A percentile compares a stretch with the other conserved stretches of the same genome.
Evolutionary conservation across 2,888 invertebrate genomes (phyloP).

Genomic region (Caenorhabditis sp.): DNA sequence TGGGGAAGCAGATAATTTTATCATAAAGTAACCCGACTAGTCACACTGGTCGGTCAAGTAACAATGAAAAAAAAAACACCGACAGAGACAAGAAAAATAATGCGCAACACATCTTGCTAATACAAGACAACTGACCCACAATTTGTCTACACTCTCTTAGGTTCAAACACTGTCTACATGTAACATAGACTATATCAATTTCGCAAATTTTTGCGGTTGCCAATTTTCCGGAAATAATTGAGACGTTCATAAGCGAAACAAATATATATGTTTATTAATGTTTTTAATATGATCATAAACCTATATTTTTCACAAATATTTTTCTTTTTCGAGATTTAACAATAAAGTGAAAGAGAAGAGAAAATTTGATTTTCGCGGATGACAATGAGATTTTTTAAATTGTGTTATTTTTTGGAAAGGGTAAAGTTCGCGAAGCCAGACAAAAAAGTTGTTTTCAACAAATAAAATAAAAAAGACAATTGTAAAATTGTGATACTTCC

Average conservation of each 20-base stretch:
- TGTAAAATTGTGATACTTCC: too few species aligned
- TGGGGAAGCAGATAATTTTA: background rate
- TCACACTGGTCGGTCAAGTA: background rate
- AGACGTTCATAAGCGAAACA: background rate
- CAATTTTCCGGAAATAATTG: background rate
- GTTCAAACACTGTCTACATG: background rate
- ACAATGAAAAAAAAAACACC: background rate
- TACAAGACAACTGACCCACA: constrained; percentile 1
- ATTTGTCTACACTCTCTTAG: background rate
- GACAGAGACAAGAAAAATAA: background rate
- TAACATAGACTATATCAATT: background rate
- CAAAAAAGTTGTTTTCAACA: too few species aligned
- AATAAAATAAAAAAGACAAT: too few species aligned
- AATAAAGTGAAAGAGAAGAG: background rate
- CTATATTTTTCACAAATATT: background rate
- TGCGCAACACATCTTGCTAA: background rate
- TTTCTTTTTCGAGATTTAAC: background rate
- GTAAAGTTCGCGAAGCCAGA: background rate
- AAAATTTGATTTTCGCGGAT: background rate
- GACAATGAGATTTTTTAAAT: background rate
- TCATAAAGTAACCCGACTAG: background rate
- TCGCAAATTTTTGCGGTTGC: too few species aligned
- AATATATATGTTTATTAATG: background rate
- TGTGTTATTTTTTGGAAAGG: background rate
- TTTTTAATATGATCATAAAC: background rate